Evolutionary conservation across 2,113 vertebrate genomes (phyloP).

Genomic region (Dromiciops gliroides): DNA sequence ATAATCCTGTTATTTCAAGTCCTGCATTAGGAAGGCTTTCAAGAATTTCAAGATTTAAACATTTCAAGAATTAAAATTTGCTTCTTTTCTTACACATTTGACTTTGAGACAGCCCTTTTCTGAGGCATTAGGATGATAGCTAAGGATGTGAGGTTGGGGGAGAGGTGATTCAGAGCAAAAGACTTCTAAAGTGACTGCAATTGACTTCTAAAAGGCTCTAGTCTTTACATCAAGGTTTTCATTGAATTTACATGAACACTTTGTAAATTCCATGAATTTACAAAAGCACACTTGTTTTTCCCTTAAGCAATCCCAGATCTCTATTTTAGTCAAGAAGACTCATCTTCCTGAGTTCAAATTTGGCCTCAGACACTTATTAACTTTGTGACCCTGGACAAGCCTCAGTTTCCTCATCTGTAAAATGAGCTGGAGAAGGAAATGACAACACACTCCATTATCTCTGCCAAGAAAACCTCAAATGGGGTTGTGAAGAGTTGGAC

Average conservation of each 20-base stretch:
- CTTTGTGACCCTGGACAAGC: too few relatives aligned
- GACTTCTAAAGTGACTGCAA: background rate
- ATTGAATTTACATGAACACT: background rate
- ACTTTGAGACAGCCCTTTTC: conserved; percentile 14
- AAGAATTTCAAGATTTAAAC: background rate
- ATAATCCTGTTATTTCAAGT: background rate
- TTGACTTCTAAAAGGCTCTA: background rate
- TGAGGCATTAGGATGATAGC: background rate
- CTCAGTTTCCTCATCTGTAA: too few relatives aligned
- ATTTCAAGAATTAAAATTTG: background rate
- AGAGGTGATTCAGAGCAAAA: conserved; percentile 48
- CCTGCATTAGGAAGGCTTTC: background rate
- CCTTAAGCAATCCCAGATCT: background rate
- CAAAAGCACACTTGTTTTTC: conserved; percentile 31
- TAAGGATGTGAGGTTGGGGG: background rate
- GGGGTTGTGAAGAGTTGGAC: background rate
- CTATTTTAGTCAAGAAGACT: background rate
- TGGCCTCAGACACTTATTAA: background rate
- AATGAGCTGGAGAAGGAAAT: too few relatives aligned
- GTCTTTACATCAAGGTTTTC: background rate
- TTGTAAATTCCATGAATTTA: conserved; percentile 29
- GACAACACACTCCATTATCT: background rate
- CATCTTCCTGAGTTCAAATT: background rate
- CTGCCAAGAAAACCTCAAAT: background rate
- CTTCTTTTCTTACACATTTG: conserved; percentile 4